Percentiles rank a stretch among this genome's conserved stretches.
Conservation (phyloP, 2,113 vertebrate species). For the Phylloscopus trochiloides region DNA sequence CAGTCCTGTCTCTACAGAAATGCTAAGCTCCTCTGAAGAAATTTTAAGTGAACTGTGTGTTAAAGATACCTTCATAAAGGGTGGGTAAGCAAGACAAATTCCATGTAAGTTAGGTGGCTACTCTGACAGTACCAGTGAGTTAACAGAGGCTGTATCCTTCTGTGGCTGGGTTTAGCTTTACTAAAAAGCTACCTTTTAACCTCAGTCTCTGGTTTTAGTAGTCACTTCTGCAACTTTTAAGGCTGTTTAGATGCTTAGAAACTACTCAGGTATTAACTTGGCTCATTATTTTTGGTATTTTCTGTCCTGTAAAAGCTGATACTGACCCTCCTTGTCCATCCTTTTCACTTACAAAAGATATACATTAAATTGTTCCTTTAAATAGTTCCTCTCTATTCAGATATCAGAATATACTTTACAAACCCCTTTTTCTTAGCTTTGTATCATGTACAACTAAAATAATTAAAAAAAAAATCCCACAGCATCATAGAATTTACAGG, state of each 20-base stretch:
- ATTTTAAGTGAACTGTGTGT: background rate
- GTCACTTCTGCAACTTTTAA: background rate
- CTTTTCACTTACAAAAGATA: background rate
- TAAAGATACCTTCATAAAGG: background rate
- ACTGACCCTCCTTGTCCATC: background rate
- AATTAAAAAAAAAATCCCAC: background rate
- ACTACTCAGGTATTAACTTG: background rate
- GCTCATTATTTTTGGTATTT: background rate
- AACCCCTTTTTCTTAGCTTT: background rate
- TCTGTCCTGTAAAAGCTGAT: background rate
- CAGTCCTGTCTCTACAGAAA: background rate
- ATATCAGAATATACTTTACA: background rate
- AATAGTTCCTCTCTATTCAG: background rate
- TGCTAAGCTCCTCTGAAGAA: background rate
- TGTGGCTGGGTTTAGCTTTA: background rate
- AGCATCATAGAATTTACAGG: background rate
- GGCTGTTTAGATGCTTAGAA: background rate
- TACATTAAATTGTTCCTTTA: background rate
- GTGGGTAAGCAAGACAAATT: background rate
- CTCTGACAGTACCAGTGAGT: background rate
- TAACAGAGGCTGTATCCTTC: background rate
- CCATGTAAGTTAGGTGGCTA: fast-evolving
- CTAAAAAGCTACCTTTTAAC: background rate
- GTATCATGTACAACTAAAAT: background rate
- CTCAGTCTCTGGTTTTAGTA: background rate